Evolutionary conservation across 2,797 vertebrate species (phyloP), one percentile per base, ranked within the genome.

Genomic region (Aldrovandia affinis): DNA sequence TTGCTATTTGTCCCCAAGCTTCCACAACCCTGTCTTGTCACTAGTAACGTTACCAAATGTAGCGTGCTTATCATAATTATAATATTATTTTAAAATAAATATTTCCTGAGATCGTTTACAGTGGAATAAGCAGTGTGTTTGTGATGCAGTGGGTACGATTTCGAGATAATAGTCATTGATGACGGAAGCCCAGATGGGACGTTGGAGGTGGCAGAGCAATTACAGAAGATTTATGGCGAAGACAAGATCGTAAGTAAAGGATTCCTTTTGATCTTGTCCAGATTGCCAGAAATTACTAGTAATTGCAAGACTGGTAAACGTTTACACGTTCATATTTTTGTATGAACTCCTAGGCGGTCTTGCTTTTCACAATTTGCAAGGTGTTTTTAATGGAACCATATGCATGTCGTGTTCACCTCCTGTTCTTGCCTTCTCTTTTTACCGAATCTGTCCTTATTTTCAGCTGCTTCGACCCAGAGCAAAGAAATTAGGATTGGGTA

Each of bases 171-270:
- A 86, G 93, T 99, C 55, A 97, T 99, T 78, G 98, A 99, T 85
- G 98, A 99, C 87, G 98, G 98, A 86, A 99, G 98, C 89, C 98
- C 98, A 0, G 98, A 99, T 91, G 98, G 98, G 47, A 99, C 98
- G 0, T 89, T 96, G 86, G 95, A 97, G 57, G 88, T 98, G 80
- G 98, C 96, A 15, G 87, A 96, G 85, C 97, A 99, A 80, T 59
- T 99, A 90, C 95, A 97, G 93, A 94, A 95, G 77, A 97, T 99
- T 15, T 99, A 99, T 39, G 98, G 98, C 25, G 89, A 95, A 10
- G 97, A 98, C 87, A 98, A 93, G 92, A 97, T 99, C 86, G 98
- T 99, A 90, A 97, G 97, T 97, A 50, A 10, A 28, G 4, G 15
- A 59, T 59, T 5, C 47, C 47, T 0, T 6, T 2, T 50, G 47